Percentiles rank a stretch among this genome's conserved stretches.
Evolutionary conservation across 2,113 vertebrate species (phyloP).

Genomic region (Chlorocebus sabaeus): DNA sequence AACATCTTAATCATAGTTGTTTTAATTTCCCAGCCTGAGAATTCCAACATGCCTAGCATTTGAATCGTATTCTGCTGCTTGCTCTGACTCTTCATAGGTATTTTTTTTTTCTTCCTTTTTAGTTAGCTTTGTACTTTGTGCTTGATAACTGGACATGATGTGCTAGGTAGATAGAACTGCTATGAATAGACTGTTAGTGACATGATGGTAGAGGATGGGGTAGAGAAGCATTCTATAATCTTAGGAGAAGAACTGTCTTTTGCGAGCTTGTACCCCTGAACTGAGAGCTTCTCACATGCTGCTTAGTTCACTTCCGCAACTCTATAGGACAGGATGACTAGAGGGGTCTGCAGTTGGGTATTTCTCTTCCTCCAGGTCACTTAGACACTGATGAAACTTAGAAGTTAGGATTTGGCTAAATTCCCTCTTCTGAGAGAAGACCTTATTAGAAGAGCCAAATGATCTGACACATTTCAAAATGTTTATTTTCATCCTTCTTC

Average conservation of each 20-base stretch:
- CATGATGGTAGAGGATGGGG: not conserved
- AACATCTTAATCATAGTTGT: not conserved
- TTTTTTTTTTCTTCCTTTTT: not conserved
- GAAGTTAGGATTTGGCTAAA: not conserved
- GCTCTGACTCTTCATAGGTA: not conserved
- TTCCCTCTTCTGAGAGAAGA: not conserved
- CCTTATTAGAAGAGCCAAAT: not conserved
- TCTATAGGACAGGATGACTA: not conserved
- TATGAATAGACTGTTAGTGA: not conserved
- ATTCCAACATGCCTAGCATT: not conserved
- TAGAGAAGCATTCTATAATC: not conserved
- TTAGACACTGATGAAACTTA: not conserved
- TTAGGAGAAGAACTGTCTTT: not conserved
- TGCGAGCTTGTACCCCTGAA: not conserved
- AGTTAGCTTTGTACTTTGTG: not conserved
- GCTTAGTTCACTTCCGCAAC: fast-evolving
- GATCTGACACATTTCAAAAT: not conserved
- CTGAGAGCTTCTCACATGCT: not conserved
- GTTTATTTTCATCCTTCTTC: not conserved
- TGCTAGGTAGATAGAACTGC: not conserved
- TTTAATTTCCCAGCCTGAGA: not conserved
- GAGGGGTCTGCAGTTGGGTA: not conserved
- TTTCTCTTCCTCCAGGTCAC: not conserved
- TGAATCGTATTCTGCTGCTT: not conserved
- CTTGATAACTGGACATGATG: not conserved